Evolutionary conservation across 2,888 invertebrate species (phyloP).

Genomic region (Chouioia cunea): DNA sequence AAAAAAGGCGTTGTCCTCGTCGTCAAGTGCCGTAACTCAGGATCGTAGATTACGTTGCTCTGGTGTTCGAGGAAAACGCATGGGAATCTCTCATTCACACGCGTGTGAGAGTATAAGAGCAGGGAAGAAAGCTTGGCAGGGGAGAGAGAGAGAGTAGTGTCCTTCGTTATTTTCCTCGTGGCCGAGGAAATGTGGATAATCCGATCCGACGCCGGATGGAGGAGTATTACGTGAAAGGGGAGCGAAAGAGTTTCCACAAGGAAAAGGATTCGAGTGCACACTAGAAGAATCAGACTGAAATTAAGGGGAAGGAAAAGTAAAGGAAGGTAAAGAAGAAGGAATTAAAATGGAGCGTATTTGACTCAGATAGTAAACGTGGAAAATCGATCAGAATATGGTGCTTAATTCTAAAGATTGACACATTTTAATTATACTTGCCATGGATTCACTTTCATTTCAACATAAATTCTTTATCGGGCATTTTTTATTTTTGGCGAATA

Average conservation of each 20-base stretch:
- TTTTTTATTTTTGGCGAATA: no score
- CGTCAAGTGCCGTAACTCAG: constrained; percentile 37
- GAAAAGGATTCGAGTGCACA: not conserved
- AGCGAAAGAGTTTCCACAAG: constrained; percentile 15
- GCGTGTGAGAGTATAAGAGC: constrained; percentile 32
- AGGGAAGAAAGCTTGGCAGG: constrained; percentile 18
- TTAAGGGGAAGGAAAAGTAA: constrained; percentile 15
- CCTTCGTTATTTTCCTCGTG: constrained; percentile 58
- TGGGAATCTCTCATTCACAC: constrained; percentile 34
- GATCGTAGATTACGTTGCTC: constrained; percentile 31
- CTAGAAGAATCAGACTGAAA: constrained; percentile 20
- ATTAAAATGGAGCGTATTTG: no score
- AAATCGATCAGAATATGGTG: no score
- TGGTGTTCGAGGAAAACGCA: constrained; percentile 32
- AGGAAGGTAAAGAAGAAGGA: no score
- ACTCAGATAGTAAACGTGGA: no score
- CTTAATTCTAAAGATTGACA: no score
- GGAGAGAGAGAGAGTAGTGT: constrained; percentile 42
- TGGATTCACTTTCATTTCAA: no score
- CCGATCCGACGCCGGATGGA: constrained; percentile 50
- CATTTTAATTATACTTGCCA: no score
- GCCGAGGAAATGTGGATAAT: constrained; percentile 55
- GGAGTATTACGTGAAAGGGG: constrained; percentile 22
- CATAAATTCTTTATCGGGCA: no score
- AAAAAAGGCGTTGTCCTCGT: not conserved